These are phyloP conservation scores for Neomorphus geoffroyi DNA, from an alignment of 2,797 vertebrate genomes.

Conservation along the genomic window DNA sequence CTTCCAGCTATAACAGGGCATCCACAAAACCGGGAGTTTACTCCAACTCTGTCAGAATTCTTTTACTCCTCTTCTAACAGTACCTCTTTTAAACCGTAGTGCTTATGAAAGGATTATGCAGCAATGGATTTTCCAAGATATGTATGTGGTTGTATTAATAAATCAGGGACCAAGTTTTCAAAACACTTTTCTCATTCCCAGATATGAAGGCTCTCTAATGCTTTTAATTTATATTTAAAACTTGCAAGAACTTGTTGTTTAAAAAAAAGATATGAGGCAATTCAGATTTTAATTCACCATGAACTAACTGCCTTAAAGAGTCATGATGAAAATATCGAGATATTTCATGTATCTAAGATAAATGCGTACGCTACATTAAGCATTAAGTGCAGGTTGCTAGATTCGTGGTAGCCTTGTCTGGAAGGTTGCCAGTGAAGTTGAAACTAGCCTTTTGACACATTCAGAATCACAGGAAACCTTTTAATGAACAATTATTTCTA, in stretches of 20 bases:
- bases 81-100: not conserved
- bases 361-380: not conserved
- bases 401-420: not conserved
- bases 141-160: not conserved
- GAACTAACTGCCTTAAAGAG: not conserved
- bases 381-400: not conserved
- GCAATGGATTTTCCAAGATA: not conserved
- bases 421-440: not conserved
- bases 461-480: not conserved
- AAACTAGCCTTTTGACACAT: not conserved
- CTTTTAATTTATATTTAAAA: slow-evolving; percentile 16
- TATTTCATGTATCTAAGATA: not conserved
- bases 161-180: not conserved
- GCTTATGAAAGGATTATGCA: not conserved
- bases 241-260: not conserved
- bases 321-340: not conserved
- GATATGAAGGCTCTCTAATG: not conserved
- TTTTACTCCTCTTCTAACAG: not conserved
- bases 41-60: not conserved
- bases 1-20: not conserved
- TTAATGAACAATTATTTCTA: slow-evolving; percentile 20
- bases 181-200: not conserved
- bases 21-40: not conserved
- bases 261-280: not conserved
- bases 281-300: not conserved